Evolutionary conservation across 2,113 vertebrate genomes (phyloP), one percentile per base, ranked within the genome.

Genomic region (Gorsachius goisagi): DNA sequence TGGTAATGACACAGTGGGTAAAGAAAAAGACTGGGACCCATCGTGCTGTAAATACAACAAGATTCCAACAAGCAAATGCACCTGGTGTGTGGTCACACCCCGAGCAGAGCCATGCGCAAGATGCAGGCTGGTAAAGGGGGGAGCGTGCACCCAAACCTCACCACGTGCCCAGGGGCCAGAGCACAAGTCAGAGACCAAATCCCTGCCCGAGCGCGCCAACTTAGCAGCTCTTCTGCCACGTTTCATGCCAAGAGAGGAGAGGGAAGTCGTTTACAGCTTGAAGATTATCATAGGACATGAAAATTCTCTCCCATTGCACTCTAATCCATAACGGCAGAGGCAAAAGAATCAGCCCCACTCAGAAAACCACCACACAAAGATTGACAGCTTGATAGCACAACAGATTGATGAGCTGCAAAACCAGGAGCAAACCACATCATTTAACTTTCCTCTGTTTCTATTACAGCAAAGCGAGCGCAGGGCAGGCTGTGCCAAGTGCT

Each of bases 381-480:
- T 4, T 39, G 86, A 74, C 89, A 75, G 92, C 88, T 56, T 37
- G 15, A 56, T 23, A 79, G 89, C 69, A 35, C 4, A 2, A 41
- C 92, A 90, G 95, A 88, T 71, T 74, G 79, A 93, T 94, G 47
- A 89, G 88, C 96, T 88, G 85, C 56, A 94, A 84, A 87, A 90
- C 90, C 41, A 90, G 11, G 76, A 90, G 88, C 88, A 71, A 95
- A 80, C 37, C 86, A 77, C 90, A 32, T 16, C 80, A 90, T 86
- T 89, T 49, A 74, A 47, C 84, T 91, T 27, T 14, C 86, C 85
- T 90, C 68, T 88, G 63, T 90, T 94, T 93, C 72, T 86, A 59
- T 53, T 72, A 26, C 64, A 78, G 88, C 30, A 5, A 55, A 90
- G 93, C 88, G 77, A 90, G 63, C 50, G 71, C 78, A 3, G 72